phyloP scores from a whole-genome alignment of 2,113 vertebrate species.

The Rhea americana region DNA sequence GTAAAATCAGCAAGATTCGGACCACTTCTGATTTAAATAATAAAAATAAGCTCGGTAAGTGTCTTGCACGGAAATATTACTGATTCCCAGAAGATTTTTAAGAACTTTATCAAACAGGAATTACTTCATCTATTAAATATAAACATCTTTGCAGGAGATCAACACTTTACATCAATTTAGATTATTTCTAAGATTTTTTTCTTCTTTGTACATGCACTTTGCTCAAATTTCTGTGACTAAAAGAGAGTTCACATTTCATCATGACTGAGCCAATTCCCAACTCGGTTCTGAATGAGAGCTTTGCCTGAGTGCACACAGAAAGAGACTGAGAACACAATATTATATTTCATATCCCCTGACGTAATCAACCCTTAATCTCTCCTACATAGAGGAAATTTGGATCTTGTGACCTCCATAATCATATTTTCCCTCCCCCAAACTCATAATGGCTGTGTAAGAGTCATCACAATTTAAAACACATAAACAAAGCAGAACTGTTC shows the following conservation, averaged over 20 bases:
- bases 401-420: background rate
- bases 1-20: background rate
- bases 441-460: background rate
- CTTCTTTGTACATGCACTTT: rapidly evolving
- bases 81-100: background rate
- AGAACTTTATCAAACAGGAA: background rate
- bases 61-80: background rate
- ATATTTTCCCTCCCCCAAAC: background rate
- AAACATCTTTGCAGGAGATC: background rate
- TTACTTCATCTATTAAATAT: background rate
- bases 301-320: background rate
- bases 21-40: background rate
- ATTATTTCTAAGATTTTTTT: background rate
- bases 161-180: background rate
- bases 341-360: background rate
- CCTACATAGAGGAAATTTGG: background rate
- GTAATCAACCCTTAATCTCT: background rate
- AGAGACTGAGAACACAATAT: background rate
- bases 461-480: background rate
- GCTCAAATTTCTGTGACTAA: background rate
- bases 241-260: background rate
- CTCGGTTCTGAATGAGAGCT: background rate
- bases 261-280: background rate
- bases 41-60: background rate
- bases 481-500: background rate